phyloP scores from a whole-genome alignment of 2,113 vertebrate genomes.

The Globicephala melas region DNA sequence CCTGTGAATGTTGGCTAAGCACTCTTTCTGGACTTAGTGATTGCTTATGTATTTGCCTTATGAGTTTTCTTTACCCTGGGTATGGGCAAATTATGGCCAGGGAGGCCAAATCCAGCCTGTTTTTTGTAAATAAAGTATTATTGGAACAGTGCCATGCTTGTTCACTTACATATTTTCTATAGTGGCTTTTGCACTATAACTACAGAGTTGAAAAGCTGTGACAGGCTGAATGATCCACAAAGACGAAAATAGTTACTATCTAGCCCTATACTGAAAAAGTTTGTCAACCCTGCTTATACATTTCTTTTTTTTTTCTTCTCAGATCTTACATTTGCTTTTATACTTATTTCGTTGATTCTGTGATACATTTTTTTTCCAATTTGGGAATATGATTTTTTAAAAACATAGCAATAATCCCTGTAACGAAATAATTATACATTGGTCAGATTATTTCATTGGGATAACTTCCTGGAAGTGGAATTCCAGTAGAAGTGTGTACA shows the following conservation, averaged over 20 bases:
- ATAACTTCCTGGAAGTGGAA: background rate
- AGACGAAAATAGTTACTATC: background rate
- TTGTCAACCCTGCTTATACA: background rate
- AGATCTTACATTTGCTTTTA: too few relatives aligned
- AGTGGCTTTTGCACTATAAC: background rate
- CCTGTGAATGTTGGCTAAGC: background rate
- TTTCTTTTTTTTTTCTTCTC: too few relatives aligned
- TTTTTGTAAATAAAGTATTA: background rate
- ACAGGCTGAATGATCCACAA: background rate
- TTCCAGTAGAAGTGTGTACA: background rate
- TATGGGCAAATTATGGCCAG: background rate
- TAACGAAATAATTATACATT: background rate
- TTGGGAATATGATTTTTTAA: background rate
- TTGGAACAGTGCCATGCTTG: background rate
- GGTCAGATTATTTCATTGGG: conserved; percentile 1
- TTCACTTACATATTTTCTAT: background rate
- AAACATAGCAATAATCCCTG: background rate
- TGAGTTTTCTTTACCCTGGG: background rate
- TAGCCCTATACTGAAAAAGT: background rate
- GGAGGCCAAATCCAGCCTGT: background rate
- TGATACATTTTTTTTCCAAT: background rate
- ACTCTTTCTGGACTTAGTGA: background rate
- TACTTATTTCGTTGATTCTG: too few relatives aligned
- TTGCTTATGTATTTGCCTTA: background rate
- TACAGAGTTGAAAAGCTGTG: background rate